Percentiles rank a stretch among this genome's conserved stretches.
Conservation (phyloP, 23 tunicate genomes). For the Clavelina lepadiformis region DNA sequence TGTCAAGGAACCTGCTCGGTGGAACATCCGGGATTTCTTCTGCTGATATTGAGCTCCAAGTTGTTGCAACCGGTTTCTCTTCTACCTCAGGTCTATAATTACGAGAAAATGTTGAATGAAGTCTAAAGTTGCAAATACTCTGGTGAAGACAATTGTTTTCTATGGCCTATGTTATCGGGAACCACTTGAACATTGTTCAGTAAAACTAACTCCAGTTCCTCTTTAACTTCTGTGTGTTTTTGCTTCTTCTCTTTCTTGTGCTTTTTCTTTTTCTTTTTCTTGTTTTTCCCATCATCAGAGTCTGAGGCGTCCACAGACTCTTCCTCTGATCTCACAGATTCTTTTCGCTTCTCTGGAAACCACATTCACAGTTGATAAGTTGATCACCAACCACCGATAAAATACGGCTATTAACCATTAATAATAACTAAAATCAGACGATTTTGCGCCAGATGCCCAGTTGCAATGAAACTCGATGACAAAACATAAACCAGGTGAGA, state of each 20-base stretch:
- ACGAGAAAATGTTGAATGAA: neutral
- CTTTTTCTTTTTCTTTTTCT: slow-evolving; percentile 69
- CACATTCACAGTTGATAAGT: neutral
- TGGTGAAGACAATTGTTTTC: no score
- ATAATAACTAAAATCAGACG: no score
- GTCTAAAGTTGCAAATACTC: neutral
- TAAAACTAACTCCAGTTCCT: no score
- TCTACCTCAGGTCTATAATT: slow-evolving; percentile 5
- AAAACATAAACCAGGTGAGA: no score
- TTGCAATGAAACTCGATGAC: no score
- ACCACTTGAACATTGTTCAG: no score
- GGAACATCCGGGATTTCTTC: slow-evolving; percentile 91
- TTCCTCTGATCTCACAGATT: slow-evolving; percentile 20
- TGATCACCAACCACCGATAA: no score
- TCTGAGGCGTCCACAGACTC: slow-evolving; percentile 38
- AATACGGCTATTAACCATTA: no score
- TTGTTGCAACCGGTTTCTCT: slow-evolving; percentile 23
- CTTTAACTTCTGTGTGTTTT: no score
- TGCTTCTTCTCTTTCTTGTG: slow-evolving; percentile 50
- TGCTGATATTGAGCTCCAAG: slow-evolving; percentile 40
- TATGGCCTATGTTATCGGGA: no score
- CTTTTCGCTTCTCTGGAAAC: slow-evolving; percentile 36
- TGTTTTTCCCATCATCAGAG: slow-evolving; percentile 52
- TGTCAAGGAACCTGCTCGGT: slow-evolving; percentile 40
- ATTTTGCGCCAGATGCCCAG: no score